A percentile compares a stretch with the other conserved stretches of the same genome.
Evolutionary conservation across 2,888 invertebrate species (phyloP).

Genomic region (Cantharis rufa): DNA sequence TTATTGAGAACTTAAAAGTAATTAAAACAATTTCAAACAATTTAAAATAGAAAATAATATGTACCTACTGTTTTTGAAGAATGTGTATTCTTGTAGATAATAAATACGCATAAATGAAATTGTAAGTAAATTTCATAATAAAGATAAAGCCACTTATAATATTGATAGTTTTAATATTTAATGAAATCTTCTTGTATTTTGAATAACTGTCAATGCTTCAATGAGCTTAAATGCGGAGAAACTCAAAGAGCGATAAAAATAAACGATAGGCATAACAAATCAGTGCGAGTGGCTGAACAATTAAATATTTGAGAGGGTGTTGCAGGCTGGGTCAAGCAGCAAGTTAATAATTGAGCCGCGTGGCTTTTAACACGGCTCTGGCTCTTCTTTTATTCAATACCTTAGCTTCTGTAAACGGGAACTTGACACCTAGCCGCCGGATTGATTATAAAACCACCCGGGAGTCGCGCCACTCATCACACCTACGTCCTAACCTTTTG

Average conservation of each 20-base stretch:
- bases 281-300: slow-evolving; percentile 53
- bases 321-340: slow-evolving; percentile 54
- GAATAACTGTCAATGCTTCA: not conserved
- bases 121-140: too few species aligned
- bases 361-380: slow-evolving; percentile 58
- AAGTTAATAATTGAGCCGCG: slow-evolving; percentile 56
- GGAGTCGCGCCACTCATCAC: slow-evolving; percentile 46
- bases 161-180: not conserved
- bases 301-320: slow-evolving; percentile 57
- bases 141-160: too few species aligned
- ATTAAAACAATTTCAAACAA: too few species aligned
- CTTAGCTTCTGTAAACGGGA: slow-evolving; percentile 56
- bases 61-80: too few species aligned
- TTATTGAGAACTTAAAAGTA: too few species aligned
- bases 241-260: slow-evolving; percentile 29
- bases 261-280: slow-evolving; percentile 33
- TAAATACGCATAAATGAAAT: too few species aligned
- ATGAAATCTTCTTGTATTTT: not conserved
- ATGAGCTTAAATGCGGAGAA: slow-evolving; percentile 4
- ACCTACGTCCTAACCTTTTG: slow-evolving; percentile 26
- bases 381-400: slow-evolving; percentile 57
- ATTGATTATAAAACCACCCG: slow-evolving; percentile 54
- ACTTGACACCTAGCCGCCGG: slow-evolving; percentile 56
- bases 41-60: too few species aligned
- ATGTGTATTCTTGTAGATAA: too few species aligned